Percentiles rank a stretch among this genome's conserved stretches.
Evolutionary conservation across 2,888 invertebrate species (phyloP).

Genomic region (Acanthosepion pharaonis): DNA sequence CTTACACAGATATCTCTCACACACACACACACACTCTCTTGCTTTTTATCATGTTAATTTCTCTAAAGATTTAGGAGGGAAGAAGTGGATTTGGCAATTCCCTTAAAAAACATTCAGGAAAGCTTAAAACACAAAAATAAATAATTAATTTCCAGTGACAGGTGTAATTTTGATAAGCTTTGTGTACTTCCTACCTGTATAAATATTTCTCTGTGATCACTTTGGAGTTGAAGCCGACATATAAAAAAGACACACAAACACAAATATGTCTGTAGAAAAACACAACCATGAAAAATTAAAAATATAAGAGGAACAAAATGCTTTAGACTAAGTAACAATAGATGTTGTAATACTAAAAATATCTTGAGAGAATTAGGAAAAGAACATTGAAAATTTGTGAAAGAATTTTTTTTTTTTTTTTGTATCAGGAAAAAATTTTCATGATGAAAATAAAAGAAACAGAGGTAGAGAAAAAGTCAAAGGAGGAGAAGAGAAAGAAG

Average conservation of each 20-base stretch:
- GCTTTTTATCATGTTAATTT: neutral
- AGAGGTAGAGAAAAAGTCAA: neutral
- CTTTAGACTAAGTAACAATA: neutral
- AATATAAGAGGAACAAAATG: neutral
- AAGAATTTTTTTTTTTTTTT: neutral
- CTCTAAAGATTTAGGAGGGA: neutral
- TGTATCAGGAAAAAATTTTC: too few species aligned
- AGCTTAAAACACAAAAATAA: neutral
- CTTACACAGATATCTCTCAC: too few species aligned
- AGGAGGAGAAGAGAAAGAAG: neutral
- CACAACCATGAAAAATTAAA: neutral
- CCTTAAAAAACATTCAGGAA: neutral
- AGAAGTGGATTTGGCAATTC: neutral
- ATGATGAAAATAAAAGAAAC: neutral
- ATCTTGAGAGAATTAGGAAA: neutral
- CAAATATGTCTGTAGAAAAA: neutral
- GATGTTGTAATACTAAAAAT: neutral
- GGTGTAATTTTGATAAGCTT: neutral
- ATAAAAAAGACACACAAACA: neutral
- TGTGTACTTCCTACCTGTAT: slow-evolving; percentile 15
- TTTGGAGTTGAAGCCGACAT: neutral
- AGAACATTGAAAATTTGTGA: neutral
- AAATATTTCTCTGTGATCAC: neutral
- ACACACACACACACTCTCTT: neutral
- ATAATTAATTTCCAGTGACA: slow-evolving; percentile 15